These are phyloP conservation scores for Otolemur crassicaudatus DNA, from an alignment of 2,797 vertebrate genomes.

Conservation along the genomic window DNA sequence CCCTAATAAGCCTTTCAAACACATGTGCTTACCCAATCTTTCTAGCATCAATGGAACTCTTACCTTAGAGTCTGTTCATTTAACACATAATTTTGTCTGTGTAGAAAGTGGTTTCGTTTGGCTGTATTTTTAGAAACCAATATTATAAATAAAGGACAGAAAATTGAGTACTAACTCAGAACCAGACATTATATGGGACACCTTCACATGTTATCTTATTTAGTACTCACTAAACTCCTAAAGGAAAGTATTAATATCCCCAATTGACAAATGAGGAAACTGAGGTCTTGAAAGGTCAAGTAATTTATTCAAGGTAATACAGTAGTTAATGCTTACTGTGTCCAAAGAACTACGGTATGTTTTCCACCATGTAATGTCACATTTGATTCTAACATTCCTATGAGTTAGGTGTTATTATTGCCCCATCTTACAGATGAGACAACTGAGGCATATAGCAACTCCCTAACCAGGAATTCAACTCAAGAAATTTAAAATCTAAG, in stretches of 20 bases:
- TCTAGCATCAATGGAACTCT: slow-evolving; percentile 36
- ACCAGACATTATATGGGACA: neutral
- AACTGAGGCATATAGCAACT: neutral
- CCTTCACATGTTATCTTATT: neutral
- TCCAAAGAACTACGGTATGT: neutral
- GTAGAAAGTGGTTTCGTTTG: neutral
- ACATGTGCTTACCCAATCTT: neutral
- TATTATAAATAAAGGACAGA: slow-evolving; percentile 16
- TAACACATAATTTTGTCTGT: neutral
- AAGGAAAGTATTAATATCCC: neutral
- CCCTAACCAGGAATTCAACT: neutral
- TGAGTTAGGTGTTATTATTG: neutral
- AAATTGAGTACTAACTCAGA: slow-evolving; percentile 8
- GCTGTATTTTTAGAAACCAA: slow-evolving; percentile 48
- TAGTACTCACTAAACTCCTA: neutral
- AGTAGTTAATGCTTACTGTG: slow-evolving; percentile 4
- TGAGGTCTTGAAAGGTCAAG: neutral
- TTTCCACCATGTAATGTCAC: neutral
- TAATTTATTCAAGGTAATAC: slow-evolving; percentile 18
- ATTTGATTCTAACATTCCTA: neutral
- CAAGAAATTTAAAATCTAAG: slow-evolving; percentile 18
- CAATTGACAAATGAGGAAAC: slow-evolving; percentile 11
- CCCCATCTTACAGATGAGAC: neutral
- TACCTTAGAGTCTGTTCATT: slow-evolving; percentile 15
- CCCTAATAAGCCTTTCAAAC: slow-evolving; percentile 51